Evolutionary conservation across 2,797 vertebrate genomes (phyloP).

Genomic region (Chaetophractus vellerosus): DNA sequence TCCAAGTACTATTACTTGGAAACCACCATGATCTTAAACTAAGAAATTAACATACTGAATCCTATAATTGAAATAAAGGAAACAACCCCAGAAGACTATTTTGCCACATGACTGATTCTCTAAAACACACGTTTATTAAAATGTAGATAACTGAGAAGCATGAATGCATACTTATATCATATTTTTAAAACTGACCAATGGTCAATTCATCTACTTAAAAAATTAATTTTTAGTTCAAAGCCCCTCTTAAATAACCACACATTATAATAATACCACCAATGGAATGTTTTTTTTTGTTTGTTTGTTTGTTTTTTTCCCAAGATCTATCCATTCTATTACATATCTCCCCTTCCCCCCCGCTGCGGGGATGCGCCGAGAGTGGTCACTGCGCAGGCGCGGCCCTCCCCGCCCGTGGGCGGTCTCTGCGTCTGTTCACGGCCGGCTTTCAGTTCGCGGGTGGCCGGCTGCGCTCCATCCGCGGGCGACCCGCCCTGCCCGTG

Average conservation of each 20-base stretch:
- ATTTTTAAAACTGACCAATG: constrained; percentile 66
- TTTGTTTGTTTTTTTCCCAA: too few species aligned
- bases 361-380: too few species aligned
- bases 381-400: too few species aligned
- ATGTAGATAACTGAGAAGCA: constrained; percentile 20
- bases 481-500: too few species aligned
- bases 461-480: too few species aligned
- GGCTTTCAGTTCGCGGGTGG: too few species aligned
- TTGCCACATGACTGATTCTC: constrained; percentile 29
- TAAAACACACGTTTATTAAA: constrained; percentile 59
- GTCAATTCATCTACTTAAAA: constrained; percentile 59
- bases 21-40: constrained; percentile 53
- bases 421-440: too few species aligned
- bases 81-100: constrained; percentile 39
- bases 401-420: too few species aligned
- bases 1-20: not conserved
- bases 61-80: constrained; percentile 32
- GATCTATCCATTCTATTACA: too few species aligned
- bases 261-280: not conserved
- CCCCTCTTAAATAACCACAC: constrained; percentile 52
- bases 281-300: too few species aligned
- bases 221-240: constrained; percentile 62
- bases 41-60: constrained; percentile 49
- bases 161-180: not conserved
- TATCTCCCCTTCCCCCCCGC: too few species aligned